Percentiles rank a stretch among this genome's conserved stretches.
These are phyloP conservation scores for Invenusta paracnida DNA, from an alignment of 2,888 invertebrate genomes.

Conservation along the genomic window DNA sequence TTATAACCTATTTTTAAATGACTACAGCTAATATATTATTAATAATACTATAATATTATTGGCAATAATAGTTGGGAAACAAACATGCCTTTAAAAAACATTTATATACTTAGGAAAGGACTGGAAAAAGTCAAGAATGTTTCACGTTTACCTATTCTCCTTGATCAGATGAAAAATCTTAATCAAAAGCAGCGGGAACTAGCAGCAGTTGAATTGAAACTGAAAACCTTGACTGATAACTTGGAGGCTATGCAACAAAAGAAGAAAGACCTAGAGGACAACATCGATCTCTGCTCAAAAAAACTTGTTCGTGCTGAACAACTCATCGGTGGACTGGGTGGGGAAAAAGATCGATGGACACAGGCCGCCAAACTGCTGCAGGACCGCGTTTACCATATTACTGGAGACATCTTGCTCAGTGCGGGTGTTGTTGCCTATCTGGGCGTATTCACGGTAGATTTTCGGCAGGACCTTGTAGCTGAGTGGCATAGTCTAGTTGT, in stretches of 20 bases:
- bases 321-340: slow-evolving; percentile 78
- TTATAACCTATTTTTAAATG: too few species aligned
- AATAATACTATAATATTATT: too few species aligned
- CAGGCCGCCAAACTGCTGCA: slow-evolving; percentile 72
- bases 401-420: slow-evolving; percentile 80
- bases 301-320: slow-evolving; percentile 85
- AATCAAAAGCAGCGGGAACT: slow-evolving; percentile 83
- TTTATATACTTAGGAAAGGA: too few species aligned
- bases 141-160: too few species aligned
- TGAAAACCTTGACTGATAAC: slow-evolving; percentile 87
- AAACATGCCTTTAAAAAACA: too few species aligned
- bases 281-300: slow-evolving; percentile 81
- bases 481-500: slow-evolving; percentile 63
- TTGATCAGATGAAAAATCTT: slow-evolving; percentile 79
- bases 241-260: slow-evolving; percentile 90
- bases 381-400: slow-evolving; percentile 73
- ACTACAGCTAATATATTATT: too few species aligned
- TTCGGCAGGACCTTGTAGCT: slow-evolving; percentile 55
- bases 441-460: slow-evolving; percentile 71
- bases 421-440: slow-evolving; percentile 85
- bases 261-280: slow-evolving; percentile 91
- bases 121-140: too few species aligned
- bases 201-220: slow-evolving; percentile 76
- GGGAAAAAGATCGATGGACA: slow-evolving; percentile 84
- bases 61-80: too few species aligned